phyloP scores from a whole-genome alignment of 2,888 invertebrate genomes.

The Shargacucullia verbasci region DNA sequence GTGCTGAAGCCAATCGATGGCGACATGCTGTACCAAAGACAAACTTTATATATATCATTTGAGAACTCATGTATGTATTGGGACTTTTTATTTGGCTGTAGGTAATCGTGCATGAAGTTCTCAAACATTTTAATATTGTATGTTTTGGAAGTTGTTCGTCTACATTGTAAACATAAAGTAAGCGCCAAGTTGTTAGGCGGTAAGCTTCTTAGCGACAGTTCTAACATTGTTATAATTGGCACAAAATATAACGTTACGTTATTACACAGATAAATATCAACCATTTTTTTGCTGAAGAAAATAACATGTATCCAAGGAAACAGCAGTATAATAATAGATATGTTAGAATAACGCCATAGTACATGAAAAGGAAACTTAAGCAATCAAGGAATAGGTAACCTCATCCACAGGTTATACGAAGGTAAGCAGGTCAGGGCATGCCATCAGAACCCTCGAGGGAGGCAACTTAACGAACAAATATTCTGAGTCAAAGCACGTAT shows the following conservation, averaged over 20 bases:
- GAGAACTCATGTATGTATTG: constrained; percentile 21
- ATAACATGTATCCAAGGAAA: too few relatives aligned
- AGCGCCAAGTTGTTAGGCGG: constrained; percentile 5
- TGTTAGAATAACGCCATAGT: neutral
- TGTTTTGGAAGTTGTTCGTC: constrained; percentile 21
- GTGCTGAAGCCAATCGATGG: constrained; percentile 44
- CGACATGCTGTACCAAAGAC: constrained; percentile 37
- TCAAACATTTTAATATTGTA: constrained; percentile 24
- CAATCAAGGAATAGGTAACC: constrained; percentile 9
- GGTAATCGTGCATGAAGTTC: constrained; percentile 20
- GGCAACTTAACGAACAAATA: constrained; percentile 68
- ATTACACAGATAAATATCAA: neutral
- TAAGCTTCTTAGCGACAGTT: constrained; percentile 16
- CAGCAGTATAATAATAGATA: too few relatives aligned
- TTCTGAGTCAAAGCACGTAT: constrained; percentile 76
- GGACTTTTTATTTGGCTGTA: constrained; percentile 27
- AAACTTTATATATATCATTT: constrained; percentile 41
- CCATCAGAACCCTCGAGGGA: constrained; percentile 65
- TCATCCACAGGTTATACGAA: constrained; percentile 52
- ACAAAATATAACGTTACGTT: constrained; percentile 1
- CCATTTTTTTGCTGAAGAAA: too few relatives aligned
- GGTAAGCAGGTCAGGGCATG: constrained; percentile 63
- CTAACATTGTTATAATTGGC: constrained; percentile 4
- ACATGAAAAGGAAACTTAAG: constrained; percentile 9
- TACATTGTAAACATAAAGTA: constrained; percentile 7